These are phyloP conservation scores for Hoplodrina ambigua DNA, from an alignment of 2,888 invertebrate genomes.

Conservation along the genomic window DNA sequence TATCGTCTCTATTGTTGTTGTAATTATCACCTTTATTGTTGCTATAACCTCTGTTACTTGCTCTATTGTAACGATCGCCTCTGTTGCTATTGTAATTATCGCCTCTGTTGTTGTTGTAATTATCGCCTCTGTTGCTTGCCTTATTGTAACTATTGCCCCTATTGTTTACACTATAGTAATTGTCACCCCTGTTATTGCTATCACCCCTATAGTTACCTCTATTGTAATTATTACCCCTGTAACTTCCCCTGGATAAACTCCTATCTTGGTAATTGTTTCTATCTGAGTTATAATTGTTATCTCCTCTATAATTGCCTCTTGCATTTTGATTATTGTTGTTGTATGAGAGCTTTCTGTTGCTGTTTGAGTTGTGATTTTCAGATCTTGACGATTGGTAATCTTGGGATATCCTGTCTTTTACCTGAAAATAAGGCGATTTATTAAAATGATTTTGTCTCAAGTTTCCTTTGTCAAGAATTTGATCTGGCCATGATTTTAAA, in stretches of 20 bases:
- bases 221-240: not conserved
- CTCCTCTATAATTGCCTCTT: slow-evolving; percentile 8
- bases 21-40: not conserved
- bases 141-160: not conserved
- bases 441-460: not conserved
- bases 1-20: not conserved
- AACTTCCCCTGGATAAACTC: slow-evolving; percentile 12
- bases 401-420: slow-evolving; percentile 10
- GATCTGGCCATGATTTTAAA: too few species aligned
- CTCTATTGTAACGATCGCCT: slow-evolving; percentile 3
- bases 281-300: not conserved
- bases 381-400: slow-evolving; percentile 20
- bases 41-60: too few species aligned
- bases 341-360: not conserved
- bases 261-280: slow-evolving; percentile 2
- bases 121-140: not conserved
- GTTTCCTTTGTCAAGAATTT: too few species aligned
- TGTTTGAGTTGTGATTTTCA: slow-evolving; percentile 17
- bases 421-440: slow-evolving; percentile 30
- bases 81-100: slow-evolving; percentile 8
- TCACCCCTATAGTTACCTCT: not conserved
- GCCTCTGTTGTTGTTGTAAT: not conserved
- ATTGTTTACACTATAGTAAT: not conserved
- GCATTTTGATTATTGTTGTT: slow-evolving; percentile 25
- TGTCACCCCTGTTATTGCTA: not conserved